These are phyloP conservation scores for Ophthalmolycus amberensis DNA, from an alignment of 2,113 vertebrate species.

Conservation along the genomic window DNA sequence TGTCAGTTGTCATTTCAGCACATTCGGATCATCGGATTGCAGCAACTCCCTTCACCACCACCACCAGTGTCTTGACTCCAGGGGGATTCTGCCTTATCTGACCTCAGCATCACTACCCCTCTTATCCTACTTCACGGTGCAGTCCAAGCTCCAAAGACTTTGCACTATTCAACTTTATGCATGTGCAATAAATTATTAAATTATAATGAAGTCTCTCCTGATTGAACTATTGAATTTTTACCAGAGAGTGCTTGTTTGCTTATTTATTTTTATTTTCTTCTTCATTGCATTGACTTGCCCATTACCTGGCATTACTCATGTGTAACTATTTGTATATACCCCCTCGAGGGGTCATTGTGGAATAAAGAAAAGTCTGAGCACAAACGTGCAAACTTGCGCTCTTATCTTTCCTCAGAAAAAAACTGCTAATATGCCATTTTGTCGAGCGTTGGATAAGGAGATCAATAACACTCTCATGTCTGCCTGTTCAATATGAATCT, in stretches of 20 bases:
- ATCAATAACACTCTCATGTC: background rate
- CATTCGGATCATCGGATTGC: too few relatives aligned
- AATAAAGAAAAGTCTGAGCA: background rate
- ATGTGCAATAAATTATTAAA: too few relatives aligned
- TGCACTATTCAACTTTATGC: too few relatives aligned
- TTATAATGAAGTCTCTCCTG: too few relatives aligned
- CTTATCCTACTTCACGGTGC: too few relatives aligned
- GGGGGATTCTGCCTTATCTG: too few relatives aligned
- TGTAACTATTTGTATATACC: background rate
- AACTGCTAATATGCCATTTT: background rate
- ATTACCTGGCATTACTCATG: background rate
- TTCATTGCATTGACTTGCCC: background rate
- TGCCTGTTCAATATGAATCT: background rate
- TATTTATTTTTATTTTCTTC: background rate
- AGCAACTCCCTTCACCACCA: too few relatives aligned
- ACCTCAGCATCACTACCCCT: too few relatives aligned
- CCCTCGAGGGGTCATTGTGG: background rate
- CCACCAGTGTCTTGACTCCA: too few relatives aligned
- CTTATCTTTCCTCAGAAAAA: background rate
- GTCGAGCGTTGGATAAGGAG: background rate
- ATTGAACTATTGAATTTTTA: background rate
- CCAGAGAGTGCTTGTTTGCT: slow-evolving; percentile 1
- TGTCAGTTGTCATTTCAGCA: too few relatives aligned
- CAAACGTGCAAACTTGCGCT: background rate
- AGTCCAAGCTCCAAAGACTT: too few relatives aligned